These are phyloP conservation scores for Gymnothorax reevesii DNA, from an alignment of 2,797 vertebrate genomes.

Conservation along the genomic window DNA sequence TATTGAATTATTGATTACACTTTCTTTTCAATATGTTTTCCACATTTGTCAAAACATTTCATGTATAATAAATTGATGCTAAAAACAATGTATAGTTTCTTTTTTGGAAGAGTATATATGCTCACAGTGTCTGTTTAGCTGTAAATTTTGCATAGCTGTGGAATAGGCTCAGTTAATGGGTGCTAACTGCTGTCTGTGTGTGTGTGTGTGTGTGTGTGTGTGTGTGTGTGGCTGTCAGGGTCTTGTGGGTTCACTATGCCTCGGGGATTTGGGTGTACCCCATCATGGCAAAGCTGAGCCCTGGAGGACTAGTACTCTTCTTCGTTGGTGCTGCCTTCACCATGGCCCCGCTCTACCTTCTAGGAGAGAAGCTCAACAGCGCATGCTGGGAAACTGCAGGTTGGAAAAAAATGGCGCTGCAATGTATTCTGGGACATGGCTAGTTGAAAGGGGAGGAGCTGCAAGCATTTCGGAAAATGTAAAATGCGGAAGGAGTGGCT, in stretches of 20 bases:
- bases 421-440: too few relatives aligned
- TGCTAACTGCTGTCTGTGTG: too few relatives aligned
- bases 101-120: background rate
- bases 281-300: slow-evolving; percentile 59
- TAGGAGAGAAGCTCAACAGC: slow-evolving; percentile 57
- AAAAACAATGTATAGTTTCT: too few relatives aligned
- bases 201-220: background rate
- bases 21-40: too few relatives aligned
- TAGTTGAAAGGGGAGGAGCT: too few relatives aligned
- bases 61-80: too few relatives aligned
- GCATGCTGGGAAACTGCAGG: slow-evolving; percentile 50
- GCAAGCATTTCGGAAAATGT: too few relatives aligned
- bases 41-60: too few relatives aligned
- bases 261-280: slow-evolving; percentile 66
- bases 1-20: too few relatives aligned
- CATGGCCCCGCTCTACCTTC: slow-evolving; percentile 58
- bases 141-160: too few relatives aligned
- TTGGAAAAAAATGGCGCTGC: slow-evolving; percentile 1
- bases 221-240: slow-evolving; percentile 45
- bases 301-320: slow-evolving; percentile 54
- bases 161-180: background rate
- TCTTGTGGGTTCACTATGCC: slow-evolving; percentile 56
- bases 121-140: too few relatives aligned
- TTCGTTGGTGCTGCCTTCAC: slow-evolving; percentile 43
- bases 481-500: too few relatives aligned